These are phyloP conservation scores for Gryllus bimaculatus DNA, from an alignment of 1,140 invertebrate species.

Conservation along the genomic window DNA sequence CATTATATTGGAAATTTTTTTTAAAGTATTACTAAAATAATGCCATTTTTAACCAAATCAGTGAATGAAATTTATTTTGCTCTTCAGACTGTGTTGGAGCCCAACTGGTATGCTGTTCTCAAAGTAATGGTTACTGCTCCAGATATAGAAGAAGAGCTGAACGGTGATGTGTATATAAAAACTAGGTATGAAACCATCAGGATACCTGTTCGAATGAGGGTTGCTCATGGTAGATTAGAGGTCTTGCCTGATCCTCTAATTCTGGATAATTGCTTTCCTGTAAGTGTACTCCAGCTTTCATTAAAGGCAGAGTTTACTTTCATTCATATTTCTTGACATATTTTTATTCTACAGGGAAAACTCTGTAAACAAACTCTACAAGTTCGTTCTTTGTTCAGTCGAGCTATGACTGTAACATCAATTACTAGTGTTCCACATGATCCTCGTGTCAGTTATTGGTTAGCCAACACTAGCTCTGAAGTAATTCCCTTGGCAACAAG, in stretches of 20 bases:
- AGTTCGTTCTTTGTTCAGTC: conserved; percentile 62
- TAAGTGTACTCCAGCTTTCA: conserved; percentile 37
- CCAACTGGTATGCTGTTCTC: conserved; percentile 62
- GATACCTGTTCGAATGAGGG: conserved; percentile 50
- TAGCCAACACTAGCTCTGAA: conserved; percentile 24
- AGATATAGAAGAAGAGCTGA: conserved; percentile 55
- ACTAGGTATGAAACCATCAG: conserved; percentile 61
- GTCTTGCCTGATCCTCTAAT: conserved; percentile 53
- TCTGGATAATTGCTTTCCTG: conserved; percentile 75
- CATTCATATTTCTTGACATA: neutral
- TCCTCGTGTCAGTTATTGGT: conserved; percentile 35
- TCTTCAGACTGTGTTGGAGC: conserved; percentile 45
- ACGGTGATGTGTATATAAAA: conserved; percentile 59
- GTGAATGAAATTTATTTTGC: neutral
- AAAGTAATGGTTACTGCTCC: conserved; percentile 59
- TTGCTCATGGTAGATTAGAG: conserved; percentile 47
- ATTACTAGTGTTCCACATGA: conserved; percentile 43
- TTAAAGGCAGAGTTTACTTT: conserved; percentile 8
- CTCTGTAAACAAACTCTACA: conserved; percentile 60
- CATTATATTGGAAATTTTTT: too few species aligned
- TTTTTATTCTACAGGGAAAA: conserved; percentile 52
- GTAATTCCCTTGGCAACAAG: conserved; percentile 29
- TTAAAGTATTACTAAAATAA: too few species aligned
- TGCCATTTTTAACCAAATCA: neutral
- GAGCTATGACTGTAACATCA: conserved; percentile 53